phyloP scores from a whole-genome alignment of 2,888 invertebrate species.

The Cyaniris semiargus region DNA sequence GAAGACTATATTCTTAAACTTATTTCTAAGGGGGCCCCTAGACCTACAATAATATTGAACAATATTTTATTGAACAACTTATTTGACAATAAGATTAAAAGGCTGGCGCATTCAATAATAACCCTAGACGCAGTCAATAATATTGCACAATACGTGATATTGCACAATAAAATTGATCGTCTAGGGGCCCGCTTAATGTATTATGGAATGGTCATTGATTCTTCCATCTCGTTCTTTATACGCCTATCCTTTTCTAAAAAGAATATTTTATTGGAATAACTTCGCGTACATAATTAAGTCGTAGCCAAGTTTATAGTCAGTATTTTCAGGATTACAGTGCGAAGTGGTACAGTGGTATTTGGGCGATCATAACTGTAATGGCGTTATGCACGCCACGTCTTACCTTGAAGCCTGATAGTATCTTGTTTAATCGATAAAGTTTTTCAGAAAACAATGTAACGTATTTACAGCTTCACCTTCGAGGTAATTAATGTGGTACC shows the following conservation, averaged over 20 bases:
- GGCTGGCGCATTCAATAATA: too few relatives aligned
- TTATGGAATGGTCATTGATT: too few relatives aligned
- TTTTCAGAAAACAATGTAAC: constrained; percentile 8
- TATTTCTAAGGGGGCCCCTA: too few relatives aligned
- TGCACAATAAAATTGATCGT: too few relatives aligned
- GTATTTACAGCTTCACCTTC: background rate
- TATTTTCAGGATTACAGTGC: constrained; percentile 43
- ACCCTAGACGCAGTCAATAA: too few relatives aligned
- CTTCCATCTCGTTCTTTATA: background rate
- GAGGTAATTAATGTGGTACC: background rate
- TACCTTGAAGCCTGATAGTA: constrained; percentile 51
- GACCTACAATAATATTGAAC: too few relatives aligned
- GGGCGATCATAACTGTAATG: constrained; percentile 53
- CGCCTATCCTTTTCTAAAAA: background rate
- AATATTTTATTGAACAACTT: too few relatives aligned
- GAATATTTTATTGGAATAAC: background rate
- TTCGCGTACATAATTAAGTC: background rate
- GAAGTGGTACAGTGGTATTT: constrained; percentile 44
- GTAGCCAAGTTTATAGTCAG: background rate
- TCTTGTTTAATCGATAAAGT: constrained; percentile 26
- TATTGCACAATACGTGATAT: too few relatives aligned
- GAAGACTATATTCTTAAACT: too few relatives aligned
- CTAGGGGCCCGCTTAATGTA: too few relatives aligned
- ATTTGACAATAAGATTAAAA: too few relatives aligned
- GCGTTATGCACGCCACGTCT: constrained; percentile 59